Evolutionary conservation across 2,888 invertebrate genomes (phyloP).

Genomic region (Temnothorax unifasciatus): DNA sequence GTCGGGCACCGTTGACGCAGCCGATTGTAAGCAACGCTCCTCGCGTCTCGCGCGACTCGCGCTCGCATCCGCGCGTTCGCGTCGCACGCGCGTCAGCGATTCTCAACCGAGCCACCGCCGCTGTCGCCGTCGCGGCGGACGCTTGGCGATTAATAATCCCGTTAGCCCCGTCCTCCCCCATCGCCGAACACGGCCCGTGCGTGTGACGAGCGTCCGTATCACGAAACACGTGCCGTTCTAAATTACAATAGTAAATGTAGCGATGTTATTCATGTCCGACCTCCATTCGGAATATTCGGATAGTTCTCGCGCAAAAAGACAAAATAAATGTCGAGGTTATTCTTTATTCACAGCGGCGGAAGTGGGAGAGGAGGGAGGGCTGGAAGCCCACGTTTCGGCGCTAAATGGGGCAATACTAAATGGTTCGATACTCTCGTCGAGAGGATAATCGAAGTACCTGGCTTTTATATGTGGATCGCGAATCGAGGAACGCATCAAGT

Average conservation of each 20-base stretch:
- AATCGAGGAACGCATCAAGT: background rate
- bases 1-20: background rate
- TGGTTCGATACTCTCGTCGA: background rate
- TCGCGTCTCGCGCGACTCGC: background rate
- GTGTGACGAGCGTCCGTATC: background rate
- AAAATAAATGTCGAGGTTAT: background rate
- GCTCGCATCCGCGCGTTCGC: constrained; percentile 11
- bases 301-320: background rate
- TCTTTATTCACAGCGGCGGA: background rate
- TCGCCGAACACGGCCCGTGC: background rate
- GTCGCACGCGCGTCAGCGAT: constrained; percentile 33
- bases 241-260: constrained; percentile 22
- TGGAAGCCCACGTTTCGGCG: background rate
- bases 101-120: background rate
- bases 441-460: background rate
- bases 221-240: constrained; percentile 20
- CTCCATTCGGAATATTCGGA: background rate
- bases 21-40: background rate
- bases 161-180: constrained; percentile 11
- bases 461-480: background rate
- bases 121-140: too few species aligned
- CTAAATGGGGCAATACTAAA: background rate
- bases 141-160: constrained; percentile 41
- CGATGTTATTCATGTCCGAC: constrained; percentile 8
- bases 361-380: background rate